Evolutionary conservation across 2,113 vertebrate genomes (phyloP).

Genomic region (Macroglossus sobrinus): DNA sequence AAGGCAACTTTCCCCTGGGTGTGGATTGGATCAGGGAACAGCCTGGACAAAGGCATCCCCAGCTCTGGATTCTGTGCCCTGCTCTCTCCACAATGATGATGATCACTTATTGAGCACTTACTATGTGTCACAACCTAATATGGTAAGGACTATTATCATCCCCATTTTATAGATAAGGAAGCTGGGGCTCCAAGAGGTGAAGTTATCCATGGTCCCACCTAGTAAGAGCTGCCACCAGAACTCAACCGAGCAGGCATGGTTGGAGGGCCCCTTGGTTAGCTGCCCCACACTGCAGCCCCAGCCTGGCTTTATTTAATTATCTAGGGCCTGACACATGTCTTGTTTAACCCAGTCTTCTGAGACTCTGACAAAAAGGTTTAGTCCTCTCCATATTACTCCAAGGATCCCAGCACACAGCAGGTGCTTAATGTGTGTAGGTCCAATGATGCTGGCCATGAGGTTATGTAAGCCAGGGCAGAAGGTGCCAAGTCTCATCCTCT

Average conservation of each 20-base stretch:
- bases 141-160: background rate
- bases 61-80: background rate
- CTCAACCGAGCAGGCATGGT: background rate
- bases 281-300: background rate
- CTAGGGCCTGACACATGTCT: background rate
- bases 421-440: background rate
- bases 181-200: background rate
- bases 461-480: background rate
- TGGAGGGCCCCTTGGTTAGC: background rate
- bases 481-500: background rate
- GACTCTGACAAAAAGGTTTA: background rate
- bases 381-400: background rate
- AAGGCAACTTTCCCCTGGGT: background rate
- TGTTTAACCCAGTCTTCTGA: background rate
- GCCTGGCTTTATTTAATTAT: background rate
- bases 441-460: background rate
- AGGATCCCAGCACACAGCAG: background rate
- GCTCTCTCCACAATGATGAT: background rate
- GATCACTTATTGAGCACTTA: background rate
- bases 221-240: background rate
- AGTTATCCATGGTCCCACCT: background rate
- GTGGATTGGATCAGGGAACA: no score
- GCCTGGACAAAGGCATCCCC: background rate
- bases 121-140: background rate
- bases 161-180: background rate